phyloP scores from a whole-genome alignment of 2,797 vertebrate genomes.

The Falco rusticolus region DNA sequence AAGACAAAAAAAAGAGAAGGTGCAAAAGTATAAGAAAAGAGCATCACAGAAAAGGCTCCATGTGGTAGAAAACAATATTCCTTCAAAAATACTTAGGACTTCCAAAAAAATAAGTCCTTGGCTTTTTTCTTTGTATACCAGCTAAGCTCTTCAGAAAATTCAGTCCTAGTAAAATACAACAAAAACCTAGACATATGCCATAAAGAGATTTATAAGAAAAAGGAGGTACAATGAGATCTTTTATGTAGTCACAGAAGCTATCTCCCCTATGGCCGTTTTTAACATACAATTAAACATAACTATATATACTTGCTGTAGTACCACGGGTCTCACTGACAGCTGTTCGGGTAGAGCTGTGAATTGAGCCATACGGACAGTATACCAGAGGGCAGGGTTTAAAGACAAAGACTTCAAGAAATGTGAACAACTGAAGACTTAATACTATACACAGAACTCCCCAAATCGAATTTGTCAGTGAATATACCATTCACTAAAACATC shows the following conservation, averaged over 20 bases:
- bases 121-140: neutral
- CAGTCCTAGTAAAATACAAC: neutral
- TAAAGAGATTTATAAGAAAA: neutral
- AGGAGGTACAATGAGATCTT: neutral
- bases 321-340: constrained; percentile 12
- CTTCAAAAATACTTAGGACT: neutral
- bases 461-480: neutral
- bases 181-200: neutral
- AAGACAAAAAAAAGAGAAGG: neutral
- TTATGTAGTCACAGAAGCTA: neutral
- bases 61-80: neutral
- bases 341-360: constrained; percentile 19
- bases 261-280: neutral
- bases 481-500: neutral
- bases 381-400: neutral
- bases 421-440: neutral
- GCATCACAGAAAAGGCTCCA: neutral
- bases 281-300: neutral
- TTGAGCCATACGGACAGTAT: neutral
- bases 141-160: neutral
- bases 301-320: neutral
- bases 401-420: neutral
- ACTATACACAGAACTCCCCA: neutral
- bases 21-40: neutral
- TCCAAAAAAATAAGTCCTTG: neutral